Percentiles rank a stretch among this genome's conserved stretches.
Conservation (phyloP, 2,113 vertebrate species). For the Paramormyrops kingsleyae region DNA sequence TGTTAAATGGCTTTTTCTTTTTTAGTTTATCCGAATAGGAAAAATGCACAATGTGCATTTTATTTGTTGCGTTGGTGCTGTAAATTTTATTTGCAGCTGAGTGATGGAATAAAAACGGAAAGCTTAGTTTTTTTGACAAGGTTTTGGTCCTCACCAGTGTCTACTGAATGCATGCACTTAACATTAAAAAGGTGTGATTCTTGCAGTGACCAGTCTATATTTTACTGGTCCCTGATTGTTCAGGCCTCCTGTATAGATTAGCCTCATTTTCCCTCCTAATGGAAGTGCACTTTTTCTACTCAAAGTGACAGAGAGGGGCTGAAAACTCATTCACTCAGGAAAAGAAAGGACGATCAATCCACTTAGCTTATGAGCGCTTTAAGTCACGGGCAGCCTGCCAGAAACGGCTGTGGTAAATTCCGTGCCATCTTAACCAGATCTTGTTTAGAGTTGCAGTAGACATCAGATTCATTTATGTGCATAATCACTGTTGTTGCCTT, state of each 20-base stretch:
- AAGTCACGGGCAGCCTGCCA: slow-evolving; percentile 31
- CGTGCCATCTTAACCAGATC: neutral
- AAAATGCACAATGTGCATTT: neutral
- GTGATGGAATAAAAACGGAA: neutral
- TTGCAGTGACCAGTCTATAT: neutral
- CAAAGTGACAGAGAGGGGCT: neutral
- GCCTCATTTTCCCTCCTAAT: neutral
- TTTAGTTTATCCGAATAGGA: neutral
- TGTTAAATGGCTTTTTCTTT: neutral
- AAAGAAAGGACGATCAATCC: neutral
- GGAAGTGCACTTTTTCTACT: neutral
- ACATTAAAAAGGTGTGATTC: neutral
- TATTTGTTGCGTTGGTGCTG: neutral
- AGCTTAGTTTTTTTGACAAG: neutral
- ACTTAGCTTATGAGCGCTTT: slow-evolving; percentile 12
- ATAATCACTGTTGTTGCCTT: neutral
- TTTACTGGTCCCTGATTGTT: neutral
- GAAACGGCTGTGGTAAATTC: neutral
- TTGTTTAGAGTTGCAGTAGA: neutral
- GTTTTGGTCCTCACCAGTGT: neutral
- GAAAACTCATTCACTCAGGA: slow-evolving; percentile 1
- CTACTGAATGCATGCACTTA: neutral
- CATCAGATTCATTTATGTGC: neutral
- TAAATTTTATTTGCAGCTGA: neutral
- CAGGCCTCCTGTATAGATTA: neutral